Conservation (phyloP, 2,888 invertebrate genomes). For the Anthoptus insignis region DNA sequence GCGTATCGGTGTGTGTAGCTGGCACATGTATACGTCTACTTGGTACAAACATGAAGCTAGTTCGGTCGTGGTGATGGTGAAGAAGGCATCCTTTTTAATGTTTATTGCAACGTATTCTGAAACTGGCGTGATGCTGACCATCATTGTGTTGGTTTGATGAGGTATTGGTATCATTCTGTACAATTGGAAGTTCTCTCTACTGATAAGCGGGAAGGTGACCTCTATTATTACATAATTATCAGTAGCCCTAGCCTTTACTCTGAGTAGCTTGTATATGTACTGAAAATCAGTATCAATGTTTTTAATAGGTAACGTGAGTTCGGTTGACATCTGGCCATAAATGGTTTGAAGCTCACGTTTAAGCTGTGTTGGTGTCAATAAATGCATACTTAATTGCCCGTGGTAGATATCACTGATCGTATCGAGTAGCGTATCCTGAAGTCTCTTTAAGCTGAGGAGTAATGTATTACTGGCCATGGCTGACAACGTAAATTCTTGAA, state of each 20-base stretch:
- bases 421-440: not conserved
- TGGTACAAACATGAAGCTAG: not conserved
- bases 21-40: not conserved
- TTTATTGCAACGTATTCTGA: not conserved
- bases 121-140: not conserved
- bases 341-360: slow-evolving; percentile 29
- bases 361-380: slow-evolving; percentile 30
- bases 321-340: slow-evolving; percentile 13
- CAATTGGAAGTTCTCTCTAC: slow-evolving; percentile 33
- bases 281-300: slow-evolving; percentile 31
- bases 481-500: not conserved
- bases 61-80: not conserved
- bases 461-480: slow-evolving; percentile 8
- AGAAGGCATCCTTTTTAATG: not conserved
- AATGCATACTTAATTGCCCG: slow-evolving; percentile 4
- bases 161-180: slow-evolving; percentile 17
- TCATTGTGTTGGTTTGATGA: not conserved
- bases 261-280: slow-evolving; percentile 6
- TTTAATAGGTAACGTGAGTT: slow-evolving; percentile 17
- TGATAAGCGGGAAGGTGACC: slow-evolving; percentile 43
- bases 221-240: slow-evolving; percentile 45
- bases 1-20: not conserved
- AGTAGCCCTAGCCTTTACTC: slow-evolving; percentile 35
- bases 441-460: slow-evolving; percentile 12
- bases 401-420: not conserved